Base-by-base conservation (phyloP, 2,888 invertebrate genomes). In the Ophion ellenae region DNA sequence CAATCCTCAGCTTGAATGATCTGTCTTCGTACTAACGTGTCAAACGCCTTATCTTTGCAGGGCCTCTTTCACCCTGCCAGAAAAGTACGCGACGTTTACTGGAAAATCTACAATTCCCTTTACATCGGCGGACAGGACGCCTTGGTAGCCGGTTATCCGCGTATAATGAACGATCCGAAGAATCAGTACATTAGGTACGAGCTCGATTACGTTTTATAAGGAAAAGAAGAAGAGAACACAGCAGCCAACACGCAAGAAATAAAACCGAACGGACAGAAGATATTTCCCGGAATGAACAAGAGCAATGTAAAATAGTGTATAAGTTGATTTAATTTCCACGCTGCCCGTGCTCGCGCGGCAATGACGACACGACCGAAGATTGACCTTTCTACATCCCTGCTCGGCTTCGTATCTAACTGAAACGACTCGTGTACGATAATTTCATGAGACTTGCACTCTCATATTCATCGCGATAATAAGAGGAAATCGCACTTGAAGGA, bases 61-160 rank as follows among this genome's bases (percentile, higher is more conserved):
- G 99, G 99, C 57, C 95, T 99, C 70, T 99, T 99, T 94, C 99
- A 99, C 95, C 99, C 99, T 1, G 99, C 99, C 9, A 96, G 99
- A 82, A 99, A 99, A 95, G 99, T 99, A 0, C 97, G 99, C 45
- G 99, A 99, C 94, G 99, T 99, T 0, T 99, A 99, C 94, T 99
- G 99, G 99, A 99, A 99, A 95, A 99, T 99, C 90, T 99, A 99
- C 95, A 99, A 99, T 95, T 99, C 99, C 0, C 95, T 99, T 78
- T 99, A 99, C 93, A 99, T 99, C 90, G 99, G 99, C 40, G 99
- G 99, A 9, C 99, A 99, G 94, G 99, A 99, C 94, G 98, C 99
- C 0, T 95, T 99, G 77, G 99, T 99, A 45, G 98, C 98, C 69
- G 99, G 99, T 20, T 99, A 99, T 94, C 99, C 99, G n/a, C 95